These are phyloP conservation scores for Meloidogyne chitwoodi DNA, from an alignment of 1,140 invertebrate genomes.

Conservation along the genomic window DNA sequence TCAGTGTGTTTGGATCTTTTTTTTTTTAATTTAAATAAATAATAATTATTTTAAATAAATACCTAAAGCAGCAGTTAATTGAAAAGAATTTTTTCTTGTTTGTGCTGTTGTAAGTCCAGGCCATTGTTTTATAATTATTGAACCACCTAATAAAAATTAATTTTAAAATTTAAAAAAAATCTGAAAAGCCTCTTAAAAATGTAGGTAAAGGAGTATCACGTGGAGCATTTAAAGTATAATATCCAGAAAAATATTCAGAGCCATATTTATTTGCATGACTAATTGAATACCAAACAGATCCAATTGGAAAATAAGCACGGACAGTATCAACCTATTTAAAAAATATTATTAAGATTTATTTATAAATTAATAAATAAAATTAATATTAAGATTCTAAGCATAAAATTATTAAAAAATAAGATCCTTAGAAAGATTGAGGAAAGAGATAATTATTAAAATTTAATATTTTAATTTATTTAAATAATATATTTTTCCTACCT, in stretches of 20 bases:
- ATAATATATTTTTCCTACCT: neutral
- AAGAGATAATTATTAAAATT: too few relatives aligned
- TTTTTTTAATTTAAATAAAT: neutral
- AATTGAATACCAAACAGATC: conserved; percentile 49
- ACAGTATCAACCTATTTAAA: conserved; percentile 28
- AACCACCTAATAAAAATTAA: conserved; percentile 15
- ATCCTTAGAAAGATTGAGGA: too few relatives aligned
- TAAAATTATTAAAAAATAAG: too few relatives aligned
- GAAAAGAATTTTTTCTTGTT: conserved; percentile 28
- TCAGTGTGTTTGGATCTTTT: neutral
- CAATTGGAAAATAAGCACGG: conserved; percentile 40
- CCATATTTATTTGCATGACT: conserved; percentile 45
- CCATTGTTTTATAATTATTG: conserved; percentile 25
- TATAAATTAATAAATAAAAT: too few relatives aligned
- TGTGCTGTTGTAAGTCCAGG: conserved; percentile 29
- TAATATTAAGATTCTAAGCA: too few relatives aligned
- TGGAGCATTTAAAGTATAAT: conserved; percentile 34
- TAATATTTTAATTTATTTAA: conserved; percentile 12
- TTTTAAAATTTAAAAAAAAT: neutral
- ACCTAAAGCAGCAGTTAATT: conserved; percentile 28
- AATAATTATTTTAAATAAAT: neutral
- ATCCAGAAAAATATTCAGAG: conserved; percentile 24
- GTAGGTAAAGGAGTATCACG: conserved; percentile 43
- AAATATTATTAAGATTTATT: too few relatives aligned
- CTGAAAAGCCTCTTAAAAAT: conserved; percentile 36